A percentile compares a stretch with the other conserved stretches of the same genome.
Conservation (phyloP, 2,797 vertebrate genomes). For the Malurus leucopterus region DNA sequence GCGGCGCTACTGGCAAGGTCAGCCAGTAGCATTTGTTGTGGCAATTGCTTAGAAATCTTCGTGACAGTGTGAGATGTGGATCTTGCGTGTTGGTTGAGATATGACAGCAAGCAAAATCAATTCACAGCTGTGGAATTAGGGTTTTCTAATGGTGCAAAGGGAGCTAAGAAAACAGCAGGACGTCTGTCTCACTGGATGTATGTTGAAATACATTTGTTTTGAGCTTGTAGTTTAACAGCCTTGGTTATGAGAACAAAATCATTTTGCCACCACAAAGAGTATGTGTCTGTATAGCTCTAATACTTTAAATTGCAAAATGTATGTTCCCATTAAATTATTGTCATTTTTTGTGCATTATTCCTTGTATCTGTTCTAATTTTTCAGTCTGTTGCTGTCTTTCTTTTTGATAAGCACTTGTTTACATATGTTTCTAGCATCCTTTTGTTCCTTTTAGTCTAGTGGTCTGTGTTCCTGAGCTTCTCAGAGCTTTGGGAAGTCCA, state of each 20-base stretch:
- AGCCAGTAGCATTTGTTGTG: not conserved
- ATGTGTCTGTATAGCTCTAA: not conserved
- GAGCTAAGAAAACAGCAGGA: not conserved
- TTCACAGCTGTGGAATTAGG: not conserved
- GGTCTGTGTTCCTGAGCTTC: not conserved
- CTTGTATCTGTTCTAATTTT: not conserved
- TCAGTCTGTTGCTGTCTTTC: not conserved
- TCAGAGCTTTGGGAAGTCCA: not conserved
- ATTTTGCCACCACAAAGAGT: not conserved
- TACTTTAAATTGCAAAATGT: not conserved
- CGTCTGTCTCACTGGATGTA: not conserved
- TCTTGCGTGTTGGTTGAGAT: fast-evolving
- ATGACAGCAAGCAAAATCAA: not conserved
- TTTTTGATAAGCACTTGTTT: not conserved
- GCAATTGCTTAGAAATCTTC: not conserved
- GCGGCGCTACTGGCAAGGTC: not conserved
- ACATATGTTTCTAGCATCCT: not conserved
- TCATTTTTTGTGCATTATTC: not conserved
- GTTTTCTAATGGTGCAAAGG: not conserved
- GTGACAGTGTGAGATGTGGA: not conserved
- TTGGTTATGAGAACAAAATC: not conserved
- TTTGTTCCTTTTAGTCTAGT: not conserved
- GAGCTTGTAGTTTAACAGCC: not conserved
- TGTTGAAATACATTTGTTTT: not conserved
- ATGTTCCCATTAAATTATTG: not conserved